Evolutionary conservation across 2,797 vertebrate species (phyloP).

Genomic region (Valencia hispanica): DNA sequence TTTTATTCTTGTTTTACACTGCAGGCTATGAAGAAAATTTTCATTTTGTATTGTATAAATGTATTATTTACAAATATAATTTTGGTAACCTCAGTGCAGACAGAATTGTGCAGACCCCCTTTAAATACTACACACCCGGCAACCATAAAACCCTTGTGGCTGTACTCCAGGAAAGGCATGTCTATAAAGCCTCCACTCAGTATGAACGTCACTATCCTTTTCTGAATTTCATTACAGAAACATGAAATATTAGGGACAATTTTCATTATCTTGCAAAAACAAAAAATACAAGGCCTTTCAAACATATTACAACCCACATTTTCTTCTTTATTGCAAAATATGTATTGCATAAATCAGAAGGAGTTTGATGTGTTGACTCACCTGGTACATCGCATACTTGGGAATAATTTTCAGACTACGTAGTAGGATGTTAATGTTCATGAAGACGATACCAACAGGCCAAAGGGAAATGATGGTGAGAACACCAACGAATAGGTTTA

Average conservation of each 20-base stretch:
- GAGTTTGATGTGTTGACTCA: conserved; percentile 64
- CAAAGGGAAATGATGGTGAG: conserved; percentile 87
- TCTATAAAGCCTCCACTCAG: not conserved
- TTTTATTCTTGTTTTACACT: too few relatives aligned
- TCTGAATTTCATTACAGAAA: not conserved
- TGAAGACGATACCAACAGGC: conserved; percentile 89
- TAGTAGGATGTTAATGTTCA: conserved; percentile 77
- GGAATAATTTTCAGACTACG: conserved; percentile 82
- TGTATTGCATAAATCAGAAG: not conserved
- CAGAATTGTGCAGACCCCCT: too few relatives aligned
- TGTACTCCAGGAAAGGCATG: not conserved
- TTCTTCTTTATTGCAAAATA: not conserved
- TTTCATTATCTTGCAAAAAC: not conserved
- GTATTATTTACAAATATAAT: too few relatives aligned
- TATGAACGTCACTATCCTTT: not conserved
- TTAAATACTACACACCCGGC: not conserved
- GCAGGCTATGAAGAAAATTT: too few relatives aligned
- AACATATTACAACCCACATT: not conserved
- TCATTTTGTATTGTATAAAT: too few relatives aligned
- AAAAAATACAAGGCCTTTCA: not conserved
- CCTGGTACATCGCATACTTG: conserved; percentile 91
- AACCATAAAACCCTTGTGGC: not conserved
- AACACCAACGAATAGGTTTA: conserved; percentile 82
- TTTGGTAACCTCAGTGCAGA: too few relatives aligned
- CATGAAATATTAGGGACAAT: not conserved